A percentile compares a stretch with the other conserved stretches of the same genome.
These are phyloP conservation scores for Diachrysia chrysitis DNA, from an alignment of 2,888 invertebrate species.

Conservation along the genomic window DNA sequence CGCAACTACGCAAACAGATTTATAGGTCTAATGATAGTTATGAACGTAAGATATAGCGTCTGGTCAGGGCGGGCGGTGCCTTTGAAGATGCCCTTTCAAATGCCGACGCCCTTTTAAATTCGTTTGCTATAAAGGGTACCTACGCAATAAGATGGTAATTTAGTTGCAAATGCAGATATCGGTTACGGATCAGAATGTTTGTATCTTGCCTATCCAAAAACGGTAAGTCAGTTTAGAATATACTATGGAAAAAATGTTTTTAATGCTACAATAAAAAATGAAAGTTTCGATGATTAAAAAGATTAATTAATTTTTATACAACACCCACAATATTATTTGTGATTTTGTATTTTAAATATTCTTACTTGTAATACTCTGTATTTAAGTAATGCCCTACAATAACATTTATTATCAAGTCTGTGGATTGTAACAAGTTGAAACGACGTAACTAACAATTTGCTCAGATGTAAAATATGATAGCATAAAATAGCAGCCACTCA, in stretches of 20 bases:
- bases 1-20: constrained; percentile 41
- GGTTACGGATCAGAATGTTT: neutral
- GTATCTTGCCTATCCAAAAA: neutral
- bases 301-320: too few species aligned
- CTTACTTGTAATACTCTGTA: too few species aligned
- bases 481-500: constrained; percentile 21
- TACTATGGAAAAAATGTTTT: neutral
- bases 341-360: too few species aligned
- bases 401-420: neutral
- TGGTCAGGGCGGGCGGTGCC: constrained; percentile 64
- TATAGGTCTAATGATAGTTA: constrained; percentile 44
- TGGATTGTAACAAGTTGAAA: neutral
- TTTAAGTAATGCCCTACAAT: neutral
- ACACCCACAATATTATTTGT: too few species aligned
- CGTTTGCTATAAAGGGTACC: constrained; percentile 48
- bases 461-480: constrained; percentile 16
- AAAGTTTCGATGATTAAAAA: too few species aligned
- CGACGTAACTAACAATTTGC: constrained; percentile 14
- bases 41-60: constrained; percentile 56
- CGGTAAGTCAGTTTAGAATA: neutral
- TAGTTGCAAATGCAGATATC: constrained; percentile 37
- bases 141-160: constrained; percentile 22
- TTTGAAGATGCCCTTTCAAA: constrained; percentile 64
- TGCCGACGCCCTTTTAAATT: constrained; percentile 64
- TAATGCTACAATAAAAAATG: neutral